Evolutionary conservation across 2,888 invertebrate genomes (phyloP), one percentile per base, ranked within the genome.

Genomic region (Rhodophaea formosa): DNA sequence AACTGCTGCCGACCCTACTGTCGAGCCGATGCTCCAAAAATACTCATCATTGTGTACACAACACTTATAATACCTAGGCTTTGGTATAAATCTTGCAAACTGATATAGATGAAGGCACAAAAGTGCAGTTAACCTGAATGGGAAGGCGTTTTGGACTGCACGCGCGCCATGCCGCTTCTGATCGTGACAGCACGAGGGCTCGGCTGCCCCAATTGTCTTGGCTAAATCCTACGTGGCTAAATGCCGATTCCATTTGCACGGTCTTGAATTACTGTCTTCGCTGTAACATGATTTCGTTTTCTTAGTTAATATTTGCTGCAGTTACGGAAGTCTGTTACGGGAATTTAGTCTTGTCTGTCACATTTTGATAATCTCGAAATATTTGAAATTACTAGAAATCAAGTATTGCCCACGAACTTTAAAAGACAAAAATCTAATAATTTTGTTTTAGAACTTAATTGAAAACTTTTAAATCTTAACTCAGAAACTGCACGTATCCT

Each of bases 41-140:
- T 90, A 91, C 75, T 71, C 81, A 74, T 72, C 80, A 87, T 88
- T 89, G 88, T 90, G 87, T 88, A 83, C 86, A 86, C 82, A 84
- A 85, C 83, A 86, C 84, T 86, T 87, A 88, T 86, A 82, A 79
- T 78, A 79, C 75, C 76, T 79, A 84, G 81, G 78, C 77, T 86
- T 84, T 84, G 68, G 81, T 80, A 82, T 84, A 84, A 87, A 86
- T 83, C 82, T 81, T 74, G 71, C 65, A 65, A 74, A 71, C 70
- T 74, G 77, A 86, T 88, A 79, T 76, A 66, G 66, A 66, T 69
- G 62, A 66, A 67, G 72, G 68, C 68, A 70, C 71, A 69, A 72
- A 69, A 70, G 69, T 69, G 71, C 71, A 68, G 67, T 77, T 75
- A 71, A 75, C 72, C 77, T 62, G 67, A 64, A 72, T 73, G 64